A percentile compares a stretch with the other conserved stretches of the same genome.
Evolutionary conservation across 2,113 vertebrate genomes (phyloP).

Genomic region (Mesocricetus auratus): DNA sequence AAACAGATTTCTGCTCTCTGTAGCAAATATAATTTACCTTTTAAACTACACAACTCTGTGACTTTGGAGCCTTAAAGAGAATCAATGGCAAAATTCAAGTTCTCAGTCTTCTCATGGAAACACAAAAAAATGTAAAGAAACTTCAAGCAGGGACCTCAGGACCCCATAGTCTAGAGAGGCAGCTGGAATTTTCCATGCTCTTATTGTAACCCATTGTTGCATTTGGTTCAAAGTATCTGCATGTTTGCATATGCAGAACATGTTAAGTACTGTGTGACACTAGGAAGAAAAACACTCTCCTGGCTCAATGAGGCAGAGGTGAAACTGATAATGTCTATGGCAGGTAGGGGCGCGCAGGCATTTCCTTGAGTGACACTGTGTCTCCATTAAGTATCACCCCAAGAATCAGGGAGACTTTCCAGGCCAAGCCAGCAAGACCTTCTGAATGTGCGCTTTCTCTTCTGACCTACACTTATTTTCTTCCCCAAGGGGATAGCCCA

Average conservation of each 20-base stretch:
- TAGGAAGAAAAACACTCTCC: neutral
- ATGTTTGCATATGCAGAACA: neutral
- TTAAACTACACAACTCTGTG: neutral
- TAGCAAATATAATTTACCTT: neutral
- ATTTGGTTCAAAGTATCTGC: neutral
- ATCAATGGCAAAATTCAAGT: neutral
- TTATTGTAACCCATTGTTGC: neutral
- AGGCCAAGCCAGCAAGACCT: neutral
- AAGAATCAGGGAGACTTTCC: neutral
- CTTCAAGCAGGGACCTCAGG: neutral
- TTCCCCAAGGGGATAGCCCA: neutral
- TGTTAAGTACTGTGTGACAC: neutral
- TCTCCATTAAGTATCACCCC: neutral
- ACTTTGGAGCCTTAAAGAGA: neutral
- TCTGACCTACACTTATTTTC: neutral
- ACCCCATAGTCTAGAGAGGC: neutral
- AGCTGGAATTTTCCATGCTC: neutral
- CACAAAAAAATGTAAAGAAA: neutral
- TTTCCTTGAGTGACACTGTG: neutral
- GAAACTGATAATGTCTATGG: neutral
- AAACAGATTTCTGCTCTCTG: neutral
- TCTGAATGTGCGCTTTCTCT: neutral
- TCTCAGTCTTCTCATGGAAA: neutral
- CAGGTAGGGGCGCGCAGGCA: no score
- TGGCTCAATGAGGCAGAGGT: constrained; percentile 12